phyloP scores from a whole-genome alignment of 2,113 vertebrate genomes.

The Tragelaphus imberbis region DNA sequence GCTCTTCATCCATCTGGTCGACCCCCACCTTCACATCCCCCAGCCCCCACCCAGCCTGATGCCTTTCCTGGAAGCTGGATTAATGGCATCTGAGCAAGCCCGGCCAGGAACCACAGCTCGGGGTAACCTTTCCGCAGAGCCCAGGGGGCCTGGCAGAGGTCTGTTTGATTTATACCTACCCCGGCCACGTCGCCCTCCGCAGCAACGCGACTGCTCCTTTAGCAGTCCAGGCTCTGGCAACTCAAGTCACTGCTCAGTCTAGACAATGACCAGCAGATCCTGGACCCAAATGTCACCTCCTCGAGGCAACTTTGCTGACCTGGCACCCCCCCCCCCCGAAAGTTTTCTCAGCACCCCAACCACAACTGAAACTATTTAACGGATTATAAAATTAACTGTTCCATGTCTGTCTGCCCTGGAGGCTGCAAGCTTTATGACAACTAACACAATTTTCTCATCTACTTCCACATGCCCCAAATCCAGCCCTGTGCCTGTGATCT shows the following conservation, averaged over 20 bases:
- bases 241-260: background rate
- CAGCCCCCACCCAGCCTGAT: background rate
- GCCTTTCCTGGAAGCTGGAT: constrained; percentile 55
- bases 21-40: background rate
- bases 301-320: background rate
- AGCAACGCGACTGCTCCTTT: background rate
- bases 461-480: background rate
- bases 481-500: background rate
- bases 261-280: background rate
- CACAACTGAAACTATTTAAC: background rate
- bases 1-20: background rate
- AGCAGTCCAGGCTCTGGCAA: background rate
- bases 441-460: background rate
- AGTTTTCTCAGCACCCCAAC: background rate
- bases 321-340: background rate
- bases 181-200: background rate
- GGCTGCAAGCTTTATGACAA: background rate
- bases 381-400: background rate
- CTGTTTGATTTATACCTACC: constrained; percentile 39
- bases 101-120: background rate
- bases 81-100: constrained; percentile 17
- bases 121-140: constrained; percentile 32
- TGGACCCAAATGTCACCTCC: background rate
- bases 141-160: background rate
- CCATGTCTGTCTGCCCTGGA: background rate